Evolutionary conservation across 2,797 vertebrate species (phyloP), one percentile per base, ranked within the genome.

Genomic region (Acestrorhynchus altus): DNA sequence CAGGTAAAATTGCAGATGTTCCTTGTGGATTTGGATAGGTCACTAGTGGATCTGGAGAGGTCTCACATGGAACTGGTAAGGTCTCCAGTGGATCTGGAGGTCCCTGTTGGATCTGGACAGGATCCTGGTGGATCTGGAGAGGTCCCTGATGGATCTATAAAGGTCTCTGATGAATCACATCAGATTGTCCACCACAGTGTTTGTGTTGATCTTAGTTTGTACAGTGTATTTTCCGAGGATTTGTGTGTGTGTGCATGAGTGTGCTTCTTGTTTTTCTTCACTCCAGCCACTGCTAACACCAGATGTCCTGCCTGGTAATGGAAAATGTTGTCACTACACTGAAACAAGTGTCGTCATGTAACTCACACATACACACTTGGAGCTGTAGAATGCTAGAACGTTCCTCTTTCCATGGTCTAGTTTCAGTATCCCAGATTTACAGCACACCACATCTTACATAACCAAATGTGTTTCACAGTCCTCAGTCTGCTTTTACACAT

Each of bases 391-490:
- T 18, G 56, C 56, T 28, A 28, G 26, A 59, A 24, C 10, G 10
- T 31, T 59, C 22, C 46, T n/a, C 18, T 40, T 66, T 46, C 22
- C 7, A 5, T 46, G 24, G 22, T 40, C 26, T 13, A 24, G 42
- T 26, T 15, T 66, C 12, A 16, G 42, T 13, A 11, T 66, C 26
- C 22, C 20, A 1, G 11, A 66, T 66, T 66, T 22, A 66, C 22
- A 66, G 52, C 72, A 52, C 22, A 66, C 65, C 35, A 42, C 24
- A 8, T 12, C 20, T 74, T 74, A 64, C 31, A 4, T 66, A 74
- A 74, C 22, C 10, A 24, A 65, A 66, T 66, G 73, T 65, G 47
- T 75, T 75, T 56, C 31, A 26, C 73, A 75, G 60, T 10, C 12
- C 49, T 40, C 49, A 47, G 4, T 18, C 20, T 35, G n/a, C 11